phyloP scores from a whole-genome alignment of 2,113 vertebrate genomes.

The Otolemur garnettii region DNA sequence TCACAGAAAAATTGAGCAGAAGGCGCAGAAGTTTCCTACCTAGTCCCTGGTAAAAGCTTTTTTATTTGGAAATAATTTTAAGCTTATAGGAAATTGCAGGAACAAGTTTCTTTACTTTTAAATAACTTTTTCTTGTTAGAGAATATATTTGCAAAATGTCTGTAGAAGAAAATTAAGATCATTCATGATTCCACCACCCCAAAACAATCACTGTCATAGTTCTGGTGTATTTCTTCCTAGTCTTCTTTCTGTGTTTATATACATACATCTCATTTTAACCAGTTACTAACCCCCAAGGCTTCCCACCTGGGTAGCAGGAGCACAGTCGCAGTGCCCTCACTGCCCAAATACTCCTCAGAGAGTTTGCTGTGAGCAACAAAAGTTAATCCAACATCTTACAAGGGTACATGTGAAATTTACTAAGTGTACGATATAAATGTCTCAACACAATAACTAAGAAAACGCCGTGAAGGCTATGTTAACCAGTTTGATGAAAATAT shows the following conservation, averaged over 20 bases:
- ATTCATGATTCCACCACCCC: background rate
- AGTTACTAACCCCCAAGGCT: background rate
- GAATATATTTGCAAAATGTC: constrained; percentile 4
- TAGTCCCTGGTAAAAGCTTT: background rate
- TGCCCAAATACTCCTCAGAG: too few species aligned
- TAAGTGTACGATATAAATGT: too few species aligned
- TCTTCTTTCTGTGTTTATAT: background rate
- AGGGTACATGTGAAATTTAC: too few species aligned
- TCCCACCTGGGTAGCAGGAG: too few species aligned
- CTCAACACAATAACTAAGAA: too few species aligned
- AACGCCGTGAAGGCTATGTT: too few species aligned
- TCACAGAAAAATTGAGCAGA: background rate
- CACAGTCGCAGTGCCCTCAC: background rate
- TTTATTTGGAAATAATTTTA: constrained; percentile 52
- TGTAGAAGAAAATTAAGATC: background rate
- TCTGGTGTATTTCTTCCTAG: background rate
- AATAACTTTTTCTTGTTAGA: constrained; percentile 18
- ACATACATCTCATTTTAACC: background rate
- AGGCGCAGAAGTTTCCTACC: background rate
- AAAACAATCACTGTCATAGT: background rate
- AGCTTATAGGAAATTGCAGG: constrained; percentile 36
- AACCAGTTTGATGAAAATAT: too few species aligned
- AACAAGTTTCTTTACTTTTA: constrained; percentile 30
- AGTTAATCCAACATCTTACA: background rate
- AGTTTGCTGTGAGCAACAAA: background rate